Base-by-base conservation (phyloP, 2,888 invertebrate species). In the Drosophila vallismaia region DNA sequence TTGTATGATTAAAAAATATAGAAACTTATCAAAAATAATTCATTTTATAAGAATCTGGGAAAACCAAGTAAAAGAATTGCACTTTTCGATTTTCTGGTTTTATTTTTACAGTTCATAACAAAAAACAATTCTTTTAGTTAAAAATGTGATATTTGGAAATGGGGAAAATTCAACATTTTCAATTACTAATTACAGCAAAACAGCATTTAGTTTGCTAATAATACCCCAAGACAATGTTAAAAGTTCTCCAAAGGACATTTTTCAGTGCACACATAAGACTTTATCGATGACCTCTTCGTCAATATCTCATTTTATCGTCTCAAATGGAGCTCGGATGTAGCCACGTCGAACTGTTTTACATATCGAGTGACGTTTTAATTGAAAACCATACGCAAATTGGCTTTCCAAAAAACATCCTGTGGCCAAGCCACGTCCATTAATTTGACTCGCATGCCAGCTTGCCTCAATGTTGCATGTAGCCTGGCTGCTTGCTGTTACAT, bases 311-410 rank as follows among this genome's bases (percentile, higher is more conserved):
- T 31, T 7, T 8, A 3, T 14, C 7, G 7, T 5, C 33, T 19
- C 28, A 29, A 28, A 24, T 10, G 26, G 45, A 45, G n/a, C 63
- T 40, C 31, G 10, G 10, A 19, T 8, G 31, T 52, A 52, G 49
- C 50, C 55, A 31, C 46, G 68, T 69, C 62, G 58, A 63, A 55
- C 60, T 72, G 52, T 53, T 69, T 49, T 33, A 46, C 52, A 62
- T 50, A 52, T 66, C 52, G 50, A 53, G 56, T 75, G 68, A 53
- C 64, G 62, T 56, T 74, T 75, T 72, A 75, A 75, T 81, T 79
- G 70, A 74, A 82, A 70, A 31, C 36, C 38, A 52, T 45, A 62
- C 50, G 44, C 55, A 71, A 71, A 77, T 71, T 75, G 58, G 49
- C 26, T 46, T 51, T 68, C 56, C 49, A 56, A 54, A 68, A 62